Evolutionary conservation across 2,888 invertebrate genomes (phyloP), one percentile per base, ranked within the genome.

Genomic region (Nycteola revayana): DNA sequence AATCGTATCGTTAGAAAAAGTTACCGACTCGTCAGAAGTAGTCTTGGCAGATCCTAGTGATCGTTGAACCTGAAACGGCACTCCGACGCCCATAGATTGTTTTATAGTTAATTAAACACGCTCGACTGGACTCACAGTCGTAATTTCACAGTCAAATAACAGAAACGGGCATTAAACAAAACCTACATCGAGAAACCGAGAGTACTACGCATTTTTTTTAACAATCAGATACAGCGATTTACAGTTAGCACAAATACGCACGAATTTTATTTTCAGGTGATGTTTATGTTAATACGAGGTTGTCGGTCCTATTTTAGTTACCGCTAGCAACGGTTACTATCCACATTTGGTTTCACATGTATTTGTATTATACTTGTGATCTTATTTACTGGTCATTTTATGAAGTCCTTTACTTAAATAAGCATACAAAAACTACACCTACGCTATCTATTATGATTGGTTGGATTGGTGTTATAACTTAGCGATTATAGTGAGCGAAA

Each of bases 51-150:
- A 67, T 69, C 58, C 60, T 49, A 43, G 60, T 75, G 74, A 69
- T 68, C 76, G 62, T 66, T 79, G 77, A 79, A 77, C 75, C 75
- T 61, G 65, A 57, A 67, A 66, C 56, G 55, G 49, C 58, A 53
- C 53, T 61, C 30, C 30, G 51, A 50, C 63, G 60, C 61, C 48
- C 60, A 61, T 63, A 49, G 48, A 52, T 66, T 53, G 57, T 61
- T 68, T 62, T 56, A 60, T 66, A 51, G 58, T 54, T 60, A 54
- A 59, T 48, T 60, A 60, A 66, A 66, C 59, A 66, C 53, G 55
- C 57, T 59, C 51, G 57, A 58, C 56, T 66, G 57, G 60, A n/a
- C 58, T 59, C 46, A 64, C 61, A 70, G 68, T 72, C 50, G 63
- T 61, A 56, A 69, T 71, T 72, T 71, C 65, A 70, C 69, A 73